Base-by-base conservation (phyloP, 2,888 invertebrate species). In the Vanessa cardui region DNA sequence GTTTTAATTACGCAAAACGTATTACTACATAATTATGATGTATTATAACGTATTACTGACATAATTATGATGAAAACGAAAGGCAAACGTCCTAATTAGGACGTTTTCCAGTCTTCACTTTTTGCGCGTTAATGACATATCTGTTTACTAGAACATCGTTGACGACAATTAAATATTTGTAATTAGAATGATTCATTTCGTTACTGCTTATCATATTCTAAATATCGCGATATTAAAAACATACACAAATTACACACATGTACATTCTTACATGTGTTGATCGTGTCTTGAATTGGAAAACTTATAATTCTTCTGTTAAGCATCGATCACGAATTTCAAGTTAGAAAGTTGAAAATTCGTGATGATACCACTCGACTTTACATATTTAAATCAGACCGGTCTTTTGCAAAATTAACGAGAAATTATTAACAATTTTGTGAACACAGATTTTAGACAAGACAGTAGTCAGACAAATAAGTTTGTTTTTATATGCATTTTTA, bases 341-440 rank as follows among this genome's bases (percentile, higher is more conserved):
- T 81, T 85, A 86, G 86, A 85, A 86, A 86, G 85, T 84, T 73
- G 76, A 77, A 77, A 79, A 76, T 75, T 74, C 80, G 76, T 76
- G 77, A 80, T 77, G 74, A 73, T 70, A 76, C 72, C 68, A 66
- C 68, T 71, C 70, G 71, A 76, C 70, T 79, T 78, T 77, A 76
- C 79, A 78, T 80, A 81, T 81, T 80, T 74, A 80, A 80, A 82
- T 80, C 71, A 72, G 78, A 82, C 81, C 74, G 76, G 80, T 73
- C 69, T 64, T 64, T 62, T 65, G 68, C 70, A 72, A 73, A 71
- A 72, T 69, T 72, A 75, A 77, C 76, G 74, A 74, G 72, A 68
- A 66, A 74, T 72, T 67, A 64, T 73, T 69, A 68, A 70, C 64
- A 71, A 39, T 67, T 72, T 70, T 60, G 59, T 70, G 54, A 47